Evolutionary conservation across 2,113 vertebrate genomes (phyloP), one percentile per base, ranked within the genome.

Genomic region (Mustela nigripes): DNA sequence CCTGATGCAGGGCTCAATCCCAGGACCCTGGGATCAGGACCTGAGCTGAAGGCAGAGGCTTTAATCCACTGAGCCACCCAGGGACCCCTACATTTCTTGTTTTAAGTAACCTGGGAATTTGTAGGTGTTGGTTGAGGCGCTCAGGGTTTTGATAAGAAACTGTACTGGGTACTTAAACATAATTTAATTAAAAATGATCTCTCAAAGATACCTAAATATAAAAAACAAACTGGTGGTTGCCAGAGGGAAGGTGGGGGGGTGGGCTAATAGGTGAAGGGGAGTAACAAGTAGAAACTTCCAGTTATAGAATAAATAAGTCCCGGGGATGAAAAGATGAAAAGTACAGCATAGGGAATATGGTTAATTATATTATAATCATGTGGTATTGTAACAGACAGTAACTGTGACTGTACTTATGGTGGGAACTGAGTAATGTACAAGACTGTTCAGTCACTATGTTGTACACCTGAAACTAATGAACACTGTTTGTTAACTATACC

Each of bases 21-120:
- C 15, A 53, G 50, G 15, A 53, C 50, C 4, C 50, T 53, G 50
- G 15, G 15, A 53, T 4, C 50, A 53, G 16, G 50, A 53, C 4
- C 15, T 53, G 15, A 53, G 1, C 4, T 53, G 15, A 53, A 53
- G 50, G 50, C 50, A 53, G 50, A 53, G 50, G 50, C 50, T 53
- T 53, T 53, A 53, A 53, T 53, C 50, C 50, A 53, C 50, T 53
- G 50, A 53, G 50, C 15, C 50, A 53, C 4, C 15, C 50, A 53
- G 50, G 50, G 50, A 15, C 50, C 50, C 18, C 7, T 94, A 88
- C 48, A 0, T 0, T 6, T 86, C n/a, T 81, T 79, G 2, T 73
- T 98, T 95, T 85, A 83, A 88, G 42, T 78, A 28, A 50, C 5
- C n/a, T 94, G 14, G 71, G 91, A 71, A 86, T 93, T 26, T 86